These are phyloP conservation scores for Amphibalanus amphitrite DNA, from an alignment of 1,140 invertebrate species.

Conservation along the genomic window DNA sequence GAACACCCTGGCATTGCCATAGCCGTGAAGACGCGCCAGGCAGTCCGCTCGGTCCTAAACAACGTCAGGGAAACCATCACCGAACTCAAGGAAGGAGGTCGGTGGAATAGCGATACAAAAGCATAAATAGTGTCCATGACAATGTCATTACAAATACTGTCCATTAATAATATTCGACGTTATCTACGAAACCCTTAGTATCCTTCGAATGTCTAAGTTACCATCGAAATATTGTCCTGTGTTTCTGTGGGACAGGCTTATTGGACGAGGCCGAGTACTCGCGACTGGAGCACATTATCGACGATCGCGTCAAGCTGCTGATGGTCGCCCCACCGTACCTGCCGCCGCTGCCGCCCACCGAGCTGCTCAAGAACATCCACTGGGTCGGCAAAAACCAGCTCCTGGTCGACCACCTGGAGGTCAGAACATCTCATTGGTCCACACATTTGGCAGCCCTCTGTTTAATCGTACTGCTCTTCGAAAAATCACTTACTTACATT, in stretches of 20 bases:
- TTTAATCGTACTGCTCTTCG: background rate
- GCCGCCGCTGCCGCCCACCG: background rate
- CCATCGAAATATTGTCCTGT: background rate
- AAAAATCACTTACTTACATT: background rate
- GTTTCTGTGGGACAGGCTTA: background rate
- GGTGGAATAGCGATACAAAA: background rate
- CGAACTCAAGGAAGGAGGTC: background rate
- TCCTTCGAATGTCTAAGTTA: background rate
- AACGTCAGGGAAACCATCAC: slow-evolving; percentile 22
- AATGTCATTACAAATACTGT: background rate
- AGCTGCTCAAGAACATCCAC: background rate
- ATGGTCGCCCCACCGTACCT: background rate
- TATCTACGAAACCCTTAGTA: background rate
- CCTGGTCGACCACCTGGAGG: too few species aligned
- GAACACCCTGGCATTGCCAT: slow-evolving; percentile 29
- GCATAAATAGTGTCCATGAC: background rate
- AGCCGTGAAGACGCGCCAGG: slow-evolving; percentile 31
- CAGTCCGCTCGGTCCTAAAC: slow-evolving; percentile 29
- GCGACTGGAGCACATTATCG: background rate
- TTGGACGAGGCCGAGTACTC: background rate
- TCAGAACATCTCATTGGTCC: background rate
- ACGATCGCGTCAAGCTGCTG: background rate
- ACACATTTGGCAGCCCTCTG: background rate
- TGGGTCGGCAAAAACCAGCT: background rate
- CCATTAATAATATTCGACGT: background rate